Conservation (phyloP, 2,888 invertebrate species). For the Caenorhabditis wallacei region DNA sequence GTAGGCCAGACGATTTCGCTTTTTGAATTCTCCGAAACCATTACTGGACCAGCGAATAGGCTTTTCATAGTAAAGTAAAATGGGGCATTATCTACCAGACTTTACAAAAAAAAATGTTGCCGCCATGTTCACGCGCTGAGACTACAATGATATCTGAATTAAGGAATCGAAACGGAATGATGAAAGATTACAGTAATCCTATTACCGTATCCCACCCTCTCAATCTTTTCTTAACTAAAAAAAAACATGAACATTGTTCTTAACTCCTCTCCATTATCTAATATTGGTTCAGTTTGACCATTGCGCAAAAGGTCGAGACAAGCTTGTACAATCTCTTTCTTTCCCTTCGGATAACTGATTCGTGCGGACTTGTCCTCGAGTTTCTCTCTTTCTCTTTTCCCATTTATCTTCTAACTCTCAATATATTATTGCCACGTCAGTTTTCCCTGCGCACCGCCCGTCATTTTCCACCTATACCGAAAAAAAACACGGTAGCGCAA, state of each 20-base stretch:
- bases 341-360: conserved; percentile 45
- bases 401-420: conserved; percentile 3
- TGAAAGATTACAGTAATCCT: no score
- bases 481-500: conserved; percentile 48
- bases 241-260: neutral
- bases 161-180: no score
- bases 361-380: conserved; percentile 53
- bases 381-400: conserved; percentile 2
- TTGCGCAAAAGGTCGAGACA: conserved; percentile 30
- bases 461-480: conserved; percentile 1
- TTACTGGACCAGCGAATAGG: no score
- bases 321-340: conserved; percentile 50
- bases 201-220: no score
- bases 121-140: no score
- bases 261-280: conserved; percentile 1
- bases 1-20: no score
- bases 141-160: no score
- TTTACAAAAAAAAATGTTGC: no score
- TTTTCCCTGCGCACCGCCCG: conserved; percentile 16
- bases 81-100: no score
- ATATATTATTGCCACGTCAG: conserved; percentile 30
- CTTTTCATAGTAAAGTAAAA: no score
- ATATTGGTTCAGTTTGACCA: conserved; percentile 56
- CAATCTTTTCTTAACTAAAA: neutral
- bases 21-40: no score